Evolutionary conservation across 2,797 vertebrate species (phyloP).

Genomic region (Anableps anableps): DNA sequence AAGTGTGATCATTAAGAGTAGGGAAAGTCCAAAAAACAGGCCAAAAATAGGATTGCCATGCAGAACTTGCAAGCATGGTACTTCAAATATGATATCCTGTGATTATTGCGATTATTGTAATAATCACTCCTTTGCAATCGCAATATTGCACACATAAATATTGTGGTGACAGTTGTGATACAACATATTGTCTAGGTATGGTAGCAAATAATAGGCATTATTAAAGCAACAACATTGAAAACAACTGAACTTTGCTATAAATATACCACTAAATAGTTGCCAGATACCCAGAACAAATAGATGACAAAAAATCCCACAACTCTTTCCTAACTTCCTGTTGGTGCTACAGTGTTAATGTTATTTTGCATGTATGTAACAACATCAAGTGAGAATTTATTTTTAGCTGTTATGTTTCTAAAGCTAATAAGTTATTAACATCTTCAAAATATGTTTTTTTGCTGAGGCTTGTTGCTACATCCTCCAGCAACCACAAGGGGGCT

Average conservation of each 20-base stretch:
- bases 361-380: neutral
- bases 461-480: neutral
- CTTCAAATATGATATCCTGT: neutral
- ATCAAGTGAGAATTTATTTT: neutral
- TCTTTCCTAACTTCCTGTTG: neutral
- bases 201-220: too few relatives aligned
- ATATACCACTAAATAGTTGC: neutral
- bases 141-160: too few relatives aligned
- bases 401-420: neutral
- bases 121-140: too few relatives aligned
- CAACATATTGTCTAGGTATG: too few relatives aligned
- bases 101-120: too few relatives aligned
- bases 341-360: neutral
- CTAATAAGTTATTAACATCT: neutral
- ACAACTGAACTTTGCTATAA: too few relatives aligned
- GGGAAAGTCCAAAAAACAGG: neutral
- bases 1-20: neutral
- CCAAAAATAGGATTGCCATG: neutral
- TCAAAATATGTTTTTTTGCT: neutral
- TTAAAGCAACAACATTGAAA: too few relatives aligned
- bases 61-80: neutral
- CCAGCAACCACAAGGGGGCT: neutral
- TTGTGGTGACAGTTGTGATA: too few relatives aligned
- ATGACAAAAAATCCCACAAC: neutral
- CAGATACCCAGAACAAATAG: neutral